phyloP scores from a whole-genome alignment of 2,888 invertebrate species.

The Germaria angustata region DNA sequence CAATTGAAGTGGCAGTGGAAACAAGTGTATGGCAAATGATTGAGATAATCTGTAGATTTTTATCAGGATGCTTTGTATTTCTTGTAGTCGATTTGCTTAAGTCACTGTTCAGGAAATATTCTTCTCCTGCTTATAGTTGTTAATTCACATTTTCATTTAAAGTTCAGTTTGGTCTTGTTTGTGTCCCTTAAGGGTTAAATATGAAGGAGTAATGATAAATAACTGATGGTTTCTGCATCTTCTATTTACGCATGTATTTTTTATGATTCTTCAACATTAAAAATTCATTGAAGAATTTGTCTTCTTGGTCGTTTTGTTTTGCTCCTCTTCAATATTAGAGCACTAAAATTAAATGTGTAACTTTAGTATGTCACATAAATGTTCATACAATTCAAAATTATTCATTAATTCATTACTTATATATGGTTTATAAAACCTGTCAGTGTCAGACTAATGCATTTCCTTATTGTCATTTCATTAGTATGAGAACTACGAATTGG shows the following conservation, averaged over 20 bases:
- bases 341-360: conserved; percentile 31
- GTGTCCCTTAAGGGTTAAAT: conserved; percentile 50
- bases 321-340: conserved; percentile 18
- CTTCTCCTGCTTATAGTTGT: too few relatives aligned
- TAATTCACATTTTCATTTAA: too few relatives aligned
- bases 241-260: conserved; percentile 58
- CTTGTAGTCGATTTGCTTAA: too few relatives aligned
- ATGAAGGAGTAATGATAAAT: conserved; percentile 54
- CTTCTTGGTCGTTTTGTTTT: conserved; percentile 20
- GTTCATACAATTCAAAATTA: not conserved
- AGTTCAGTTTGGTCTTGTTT: not conserved
- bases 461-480: too few relatives aligned
- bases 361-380: not conserved
- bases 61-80: too few relatives aligned
- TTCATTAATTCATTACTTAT: too few relatives aligned
- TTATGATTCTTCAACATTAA: conserved; percentile 54
- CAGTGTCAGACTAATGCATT: too few relatives aligned
- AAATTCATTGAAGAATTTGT: conserved; percentile 67
- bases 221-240: conserved; percentile 49
- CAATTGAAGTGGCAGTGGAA: not conserved
- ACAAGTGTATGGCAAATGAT: too few relatives aligned
- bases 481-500: too few relatives aligned
- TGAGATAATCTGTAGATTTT: not conserved
- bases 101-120: too few relatives aligned
- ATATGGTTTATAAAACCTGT: too few relatives aligned